A percentile compares a stretch with the other conserved stretches of the same genome.
Evolutionary conservation across 92 coral and sea anemone species (phyloP).

Genomic region (Umimayanthus kanabou): DNA sequence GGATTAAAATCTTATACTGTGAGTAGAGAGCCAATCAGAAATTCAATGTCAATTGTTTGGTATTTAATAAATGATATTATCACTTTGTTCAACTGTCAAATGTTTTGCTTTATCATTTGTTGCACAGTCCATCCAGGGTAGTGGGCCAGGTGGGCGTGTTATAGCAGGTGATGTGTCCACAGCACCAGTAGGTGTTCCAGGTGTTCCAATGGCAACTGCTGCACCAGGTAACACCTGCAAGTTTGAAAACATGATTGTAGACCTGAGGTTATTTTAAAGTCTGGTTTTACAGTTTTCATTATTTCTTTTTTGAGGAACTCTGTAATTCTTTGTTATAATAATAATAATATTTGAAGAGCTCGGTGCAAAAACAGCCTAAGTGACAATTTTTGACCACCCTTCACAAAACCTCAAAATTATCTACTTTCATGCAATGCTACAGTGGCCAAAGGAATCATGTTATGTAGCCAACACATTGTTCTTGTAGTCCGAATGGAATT

Average conservation of each 20-base stretch:
- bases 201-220: constrained; percentile 43
- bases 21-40: no score
- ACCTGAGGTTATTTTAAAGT: no score
- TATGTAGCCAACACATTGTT: no score
- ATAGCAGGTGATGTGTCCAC: constrained; percentile 72
- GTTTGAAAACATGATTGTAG: background rate
- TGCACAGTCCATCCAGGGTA: constrained; percentile 69
- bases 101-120: background rate
- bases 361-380: no score
- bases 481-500: no score
- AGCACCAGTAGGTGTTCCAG: constrained; percentile 48
- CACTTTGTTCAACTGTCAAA: background rate
- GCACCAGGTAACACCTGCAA: constrained; percentile 44
- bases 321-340: background rate
- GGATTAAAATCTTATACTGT: no score
- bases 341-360: background rate
- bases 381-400: no score
- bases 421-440: no score
- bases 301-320: background rate
- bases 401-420: no score
- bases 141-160: constrained; percentile 94
- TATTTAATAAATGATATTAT: background rate
- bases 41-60: no score
- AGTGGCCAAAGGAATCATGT: no score
- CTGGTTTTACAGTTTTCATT: no score